Evolutionary conservation across 1,140 invertebrate genomes (phyloP), one percentile per base, ranked within the genome.

Genomic region (Drosophila ercepeae): DNA sequence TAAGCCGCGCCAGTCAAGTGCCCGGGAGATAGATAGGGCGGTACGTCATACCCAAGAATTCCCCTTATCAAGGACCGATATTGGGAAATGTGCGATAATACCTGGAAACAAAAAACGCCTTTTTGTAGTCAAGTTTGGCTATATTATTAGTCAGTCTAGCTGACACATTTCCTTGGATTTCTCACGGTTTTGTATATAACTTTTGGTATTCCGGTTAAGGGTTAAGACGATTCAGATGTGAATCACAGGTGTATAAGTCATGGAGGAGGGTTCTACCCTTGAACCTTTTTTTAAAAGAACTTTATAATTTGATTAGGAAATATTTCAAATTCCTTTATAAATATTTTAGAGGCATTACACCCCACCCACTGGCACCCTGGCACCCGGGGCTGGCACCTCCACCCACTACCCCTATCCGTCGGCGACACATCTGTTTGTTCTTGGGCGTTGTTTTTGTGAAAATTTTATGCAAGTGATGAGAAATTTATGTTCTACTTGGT

Each of bases 401-500:
- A n/a, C 16, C 18, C 45, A 34, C 25, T 29, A 34, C 11, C 19
- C 21, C 13, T 27, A 52, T 67, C 63, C 49, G 60, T 67, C 64
- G 54, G 61, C 71, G 79, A 78, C 79, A 83, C 79, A 83, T 83
- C 79, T 84, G 79, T 78, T 84, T 46, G 48, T 69, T 58, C 59
- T 76, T 45, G 51, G 21, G 32, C 77, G 67, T 83, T 84, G 74
- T 83, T 82, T 84, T 83, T 75, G 72, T 83, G 39, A 50, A 77
- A 84, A 72, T 83, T 83, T 75, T 75, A 84, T 86, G 79, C 79
- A 86, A 83, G 79, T 83, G 79, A 75, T 86, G 79, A 83, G 75
- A 78, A 83, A 79, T 83, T 83, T 79, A 83, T 83, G 79, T 79
- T 63, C 81, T 84, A 73, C 70, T 70, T 53, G 60, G 50, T 60